These are phyloP conservation scores for Antedon mediterranea DNA, from an alignment of 53 echinoderm and acorn worm species.

Conservation along the genomic window DNA sequence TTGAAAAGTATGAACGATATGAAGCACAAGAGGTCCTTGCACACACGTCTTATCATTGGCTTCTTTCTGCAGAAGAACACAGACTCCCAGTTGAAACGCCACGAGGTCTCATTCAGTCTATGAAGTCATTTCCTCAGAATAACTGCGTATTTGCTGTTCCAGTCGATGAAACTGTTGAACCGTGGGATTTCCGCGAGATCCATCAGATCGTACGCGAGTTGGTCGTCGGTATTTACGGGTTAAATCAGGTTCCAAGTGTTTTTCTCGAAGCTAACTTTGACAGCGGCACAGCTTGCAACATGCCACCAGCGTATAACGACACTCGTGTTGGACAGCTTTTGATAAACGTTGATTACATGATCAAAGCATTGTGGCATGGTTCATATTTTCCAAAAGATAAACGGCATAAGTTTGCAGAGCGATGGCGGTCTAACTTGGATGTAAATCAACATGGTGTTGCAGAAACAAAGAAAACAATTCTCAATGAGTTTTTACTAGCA, in stretches of 20 bases:
- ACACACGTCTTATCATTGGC: constrained; percentile 88
- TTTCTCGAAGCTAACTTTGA: constrained; percentile 72
- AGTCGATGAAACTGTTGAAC: constrained; percentile 32
- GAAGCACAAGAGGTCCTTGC: constrained; percentile 83
- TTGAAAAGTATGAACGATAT: constrained; percentile 82
- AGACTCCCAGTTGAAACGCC: constrained; percentile 31
- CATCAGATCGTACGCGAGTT: constrained; percentile 85
- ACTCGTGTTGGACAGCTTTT: constrained; percentile 71
- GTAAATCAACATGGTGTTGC: constrained; percentile 65
- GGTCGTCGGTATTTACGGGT: constrained; percentile 71
- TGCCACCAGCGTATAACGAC: constrained; percentile 86
- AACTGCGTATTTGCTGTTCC: constrained; percentile 69
- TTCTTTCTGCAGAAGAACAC: constrained; percentile 35
- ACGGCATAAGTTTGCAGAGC: constrained; percentile 73
- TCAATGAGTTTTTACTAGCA: constrained; percentile 76
- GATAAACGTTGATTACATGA: constrained; percentile 87
- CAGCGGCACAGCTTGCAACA: constrained; percentile 62
- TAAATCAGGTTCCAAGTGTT: constrained; percentile 63
- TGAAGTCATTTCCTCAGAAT: constrained; percentile 69
- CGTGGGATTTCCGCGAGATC: constrained; percentile 65
- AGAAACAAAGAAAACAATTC: constrained; percentile 77
- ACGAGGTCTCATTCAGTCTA: constrained; percentile 59
- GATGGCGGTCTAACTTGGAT: constrained; percentile 89
- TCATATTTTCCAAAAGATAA: constrained; percentile 82
- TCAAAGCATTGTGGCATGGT: constrained; percentile 92